phyloP scores from a whole-genome alignment of 2,888 invertebrate species.

The Lypha dubia region DNA sequence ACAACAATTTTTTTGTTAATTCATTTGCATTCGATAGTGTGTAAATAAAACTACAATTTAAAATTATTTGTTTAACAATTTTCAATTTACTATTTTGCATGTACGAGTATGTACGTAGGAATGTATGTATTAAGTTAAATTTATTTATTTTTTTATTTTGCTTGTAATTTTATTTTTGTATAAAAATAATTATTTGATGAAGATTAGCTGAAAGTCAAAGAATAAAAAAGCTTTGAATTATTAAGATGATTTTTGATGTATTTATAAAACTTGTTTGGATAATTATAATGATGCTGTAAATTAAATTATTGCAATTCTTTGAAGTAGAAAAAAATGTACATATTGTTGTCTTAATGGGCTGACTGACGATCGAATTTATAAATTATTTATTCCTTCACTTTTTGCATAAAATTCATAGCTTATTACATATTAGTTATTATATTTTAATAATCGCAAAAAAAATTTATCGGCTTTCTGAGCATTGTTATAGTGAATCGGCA shows the following conservation, averaged over 20 bases:
- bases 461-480: no score
- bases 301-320: neutral
- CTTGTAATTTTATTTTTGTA: conserved; percentile 7
- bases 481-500: no score
- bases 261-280: conserved; percentile 26
- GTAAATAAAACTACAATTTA: conserved; percentile 45
- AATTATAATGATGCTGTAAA: neutral
- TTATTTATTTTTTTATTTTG: conserved; percentile 17
- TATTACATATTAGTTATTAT: neutral
- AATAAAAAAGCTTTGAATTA: conserved; percentile 6
- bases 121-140: conserved; percentile 16
- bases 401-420: neutral
- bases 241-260: conserved; percentile 4
- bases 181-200: neutral
- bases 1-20: neutral
- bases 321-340: no score
- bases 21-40: neutral
- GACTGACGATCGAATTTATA: neutral
- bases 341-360: no score
- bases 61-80: conserved; percentile 47
- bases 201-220: conserved; percentile 5
- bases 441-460: no score
- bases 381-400: neutral
- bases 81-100: conserved; percentile 12
- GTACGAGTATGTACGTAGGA: no score